Evolutionary conservation across 1,140 invertebrate genomes (phyloP).

Genomic region (Paraescarpia echinospica): DNA sequence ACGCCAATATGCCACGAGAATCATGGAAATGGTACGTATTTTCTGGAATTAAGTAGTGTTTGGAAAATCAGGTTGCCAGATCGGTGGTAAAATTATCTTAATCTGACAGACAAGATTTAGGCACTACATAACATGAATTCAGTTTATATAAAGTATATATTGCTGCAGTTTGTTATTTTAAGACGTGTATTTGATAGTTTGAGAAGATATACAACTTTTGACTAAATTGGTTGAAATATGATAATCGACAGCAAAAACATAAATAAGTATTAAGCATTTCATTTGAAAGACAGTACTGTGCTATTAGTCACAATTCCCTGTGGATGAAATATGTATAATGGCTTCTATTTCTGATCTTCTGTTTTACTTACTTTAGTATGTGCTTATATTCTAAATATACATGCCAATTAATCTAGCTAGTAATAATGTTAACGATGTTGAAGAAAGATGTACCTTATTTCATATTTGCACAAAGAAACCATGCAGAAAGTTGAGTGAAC

Average conservation of each 20-base stretch:
- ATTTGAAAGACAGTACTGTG: no score
- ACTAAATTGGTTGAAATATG: not conserved
- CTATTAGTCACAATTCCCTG: no score
- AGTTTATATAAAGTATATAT: not conserved
- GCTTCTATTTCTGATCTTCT: not conserved
- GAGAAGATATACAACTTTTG: not conserved
- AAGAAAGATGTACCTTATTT: not conserved
- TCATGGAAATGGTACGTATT: not conserved
- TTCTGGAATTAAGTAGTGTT: not conserved
- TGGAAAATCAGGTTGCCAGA: not conserved
- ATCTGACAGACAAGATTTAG: not conserved
- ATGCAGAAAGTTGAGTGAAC: not conserved
- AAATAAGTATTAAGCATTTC: no score
- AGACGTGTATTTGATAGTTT: not conserved
- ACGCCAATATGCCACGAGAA: not conserved
- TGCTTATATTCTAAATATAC: not conserved
- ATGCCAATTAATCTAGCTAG: not conserved
- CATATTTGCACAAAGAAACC: not conserved
- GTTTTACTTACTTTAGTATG: not conserved
- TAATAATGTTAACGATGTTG: not conserved
- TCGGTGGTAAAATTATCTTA: not conserved
- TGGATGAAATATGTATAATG: not conserved
- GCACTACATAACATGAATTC: not conserved
- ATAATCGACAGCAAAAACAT: not conserved
- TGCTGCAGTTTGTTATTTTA: not conserved